Percentiles rank a stretch among this genome's conserved stretches.
phyloP scores from a whole-genome alignment of 2,888 invertebrate genomes.

The Phania funesta region DNA sequence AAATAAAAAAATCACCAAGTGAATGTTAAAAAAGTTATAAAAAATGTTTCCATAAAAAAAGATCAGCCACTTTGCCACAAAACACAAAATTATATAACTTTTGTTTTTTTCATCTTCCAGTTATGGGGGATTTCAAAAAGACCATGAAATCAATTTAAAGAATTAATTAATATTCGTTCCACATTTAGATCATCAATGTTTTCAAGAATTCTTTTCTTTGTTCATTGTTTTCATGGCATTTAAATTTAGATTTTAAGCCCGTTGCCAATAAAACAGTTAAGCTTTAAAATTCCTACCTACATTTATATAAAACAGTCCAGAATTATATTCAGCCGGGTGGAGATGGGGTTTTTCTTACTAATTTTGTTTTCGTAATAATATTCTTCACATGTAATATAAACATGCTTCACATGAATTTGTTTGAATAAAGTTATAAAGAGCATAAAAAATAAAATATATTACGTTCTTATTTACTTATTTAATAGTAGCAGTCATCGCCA shows the following conservation, averaged over 20 bases:
- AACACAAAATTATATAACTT: conserved; percentile 36
- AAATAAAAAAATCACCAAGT: background rate
- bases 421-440: conserved; percentile 31
- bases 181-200: conserved; percentile 27
- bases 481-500: conserved; percentile 11
- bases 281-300: conserved; percentile 5
- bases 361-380: conserved; percentile 43
- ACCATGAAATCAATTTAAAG: background rate
- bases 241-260: conserved; percentile 10
- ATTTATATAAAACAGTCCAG: conserved; percentile 14
- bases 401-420: conserved; percentile 62
- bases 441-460: conserved; percentile 24
- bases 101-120: background rate
- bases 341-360: conserved; percentile 34
- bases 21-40: conserved; percentile 31
- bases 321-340: conserved; percentile 32
- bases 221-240: conserved; percentile 26
- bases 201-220: background rate
- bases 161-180: conserved; percentile 44
- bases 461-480: conserved; percentile 33
- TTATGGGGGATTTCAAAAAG: background rate
- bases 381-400: conserved; percentile 61
- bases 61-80: background rate
- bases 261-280: conserved; percentile 54
- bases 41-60: conserved; percentile 21